Conservation (phyloP, 2,888 invertebrate species). For the Tigriopus californicus region DNA sequence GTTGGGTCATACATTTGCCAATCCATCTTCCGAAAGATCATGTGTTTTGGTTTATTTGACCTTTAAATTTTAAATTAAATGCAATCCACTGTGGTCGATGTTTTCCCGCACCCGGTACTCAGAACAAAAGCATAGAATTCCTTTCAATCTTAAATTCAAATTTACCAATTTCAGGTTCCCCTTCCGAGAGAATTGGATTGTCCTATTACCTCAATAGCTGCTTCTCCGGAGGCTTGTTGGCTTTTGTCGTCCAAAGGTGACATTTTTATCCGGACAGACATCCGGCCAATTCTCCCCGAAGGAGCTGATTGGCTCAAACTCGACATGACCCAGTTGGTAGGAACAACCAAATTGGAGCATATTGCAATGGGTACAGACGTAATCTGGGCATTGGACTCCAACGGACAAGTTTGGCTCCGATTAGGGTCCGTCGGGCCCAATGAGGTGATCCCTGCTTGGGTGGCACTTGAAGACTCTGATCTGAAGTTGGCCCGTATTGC, state of each 20-base stretch:
- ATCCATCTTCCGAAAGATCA: too few species aligned
- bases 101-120: too few species aligned
- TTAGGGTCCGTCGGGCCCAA: neutral
- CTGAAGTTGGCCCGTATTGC: neutral
- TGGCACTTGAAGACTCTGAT: neutral
- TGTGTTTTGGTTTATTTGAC: too few species aligned
- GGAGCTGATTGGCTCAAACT: neutral
- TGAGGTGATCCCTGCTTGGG: neutral
- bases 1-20: too few species aligned
- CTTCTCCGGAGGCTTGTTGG: neutral
- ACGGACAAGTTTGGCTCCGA: neutral
- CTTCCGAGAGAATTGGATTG: too few species aligned
- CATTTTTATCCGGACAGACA: neutral
- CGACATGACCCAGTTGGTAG: neutral
- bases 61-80: too few species aligned
- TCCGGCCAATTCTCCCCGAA: neutral
- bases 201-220: too few species aligned
- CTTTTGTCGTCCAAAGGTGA: neutral
- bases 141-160: too few species aligned
- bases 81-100: too few species aligned
- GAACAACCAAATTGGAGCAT: neutral
- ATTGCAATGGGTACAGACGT: neutral
- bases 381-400: neutral
- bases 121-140: too few species aligned
- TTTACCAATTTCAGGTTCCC: too few species aligned